Evolutionary conservation across 92 coral and sea anemone species (phyloP), one percentile per base, ranked within the genome.

Genomic region (Diadumene lineata): DNA sequence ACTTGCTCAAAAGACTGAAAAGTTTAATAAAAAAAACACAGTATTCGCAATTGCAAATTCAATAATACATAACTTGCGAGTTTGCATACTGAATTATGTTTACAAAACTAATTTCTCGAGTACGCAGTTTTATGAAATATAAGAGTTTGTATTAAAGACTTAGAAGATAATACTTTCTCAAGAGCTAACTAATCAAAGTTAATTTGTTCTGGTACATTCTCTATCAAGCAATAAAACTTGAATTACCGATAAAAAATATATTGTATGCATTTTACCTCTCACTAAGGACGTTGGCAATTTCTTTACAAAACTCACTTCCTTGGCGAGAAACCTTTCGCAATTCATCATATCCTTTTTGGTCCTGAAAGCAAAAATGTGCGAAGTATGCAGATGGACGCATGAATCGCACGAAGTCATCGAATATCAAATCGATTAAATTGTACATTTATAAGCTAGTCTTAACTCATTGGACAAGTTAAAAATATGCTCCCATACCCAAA

Each of bases 291-390:
- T 71, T 58, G 9, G 92, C 86, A 50, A 91, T 86, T 72, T 94
- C 98, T 43, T 90, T 89, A 67, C 92, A 83, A 68, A 94, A 92
- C 43, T 94, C 98, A 64, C 84, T 94, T 23, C 98, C 93, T 66
- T 94, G 98, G 11, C 98, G 93, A 64, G 97, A 94, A 30, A 87
- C 80, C 67, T 94, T 94, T 50, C 97, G 93, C 34, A 94, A 86
- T 60, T 94, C 98, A 61, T 92, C 97, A 71, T 88, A 94, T 53
- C 98, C 92, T 73, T 94, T 91, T 50, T 88, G 92, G 57, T 94
- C 97, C 98, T 94, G 84, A 65, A 74, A 43, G 18, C n/a, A 31
- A 31, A 10, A 46, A 72, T 15, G 22, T 11, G 38, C 34, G 34
- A 31, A 29, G 28, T 50, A 30, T 38, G 48, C 48, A 38, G 32